Conservation (phyloP, 1,140 invertebrate genomes). For the Piezodorus guildinii region DNA sequence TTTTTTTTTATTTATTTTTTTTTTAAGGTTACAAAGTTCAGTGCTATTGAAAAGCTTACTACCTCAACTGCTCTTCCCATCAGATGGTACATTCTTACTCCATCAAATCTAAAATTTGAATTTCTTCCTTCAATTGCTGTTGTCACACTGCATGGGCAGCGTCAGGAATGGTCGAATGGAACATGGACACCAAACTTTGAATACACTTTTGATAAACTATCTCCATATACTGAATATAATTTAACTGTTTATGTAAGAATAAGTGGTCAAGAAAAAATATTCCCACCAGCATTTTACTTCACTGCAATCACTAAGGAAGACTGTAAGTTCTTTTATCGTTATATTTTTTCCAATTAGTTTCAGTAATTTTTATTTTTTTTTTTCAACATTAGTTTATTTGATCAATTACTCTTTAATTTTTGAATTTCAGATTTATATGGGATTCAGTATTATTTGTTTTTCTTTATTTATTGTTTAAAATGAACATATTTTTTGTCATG, state of each 20-base stretch:
- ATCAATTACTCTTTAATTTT: too few species aligned
- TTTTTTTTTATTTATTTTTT: too few species aligned
- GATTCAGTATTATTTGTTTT: too few species aligned
- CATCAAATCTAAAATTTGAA: slow-evolving; percentile 36
- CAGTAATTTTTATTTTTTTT: background rate
- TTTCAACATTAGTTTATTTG: too few species aligned
- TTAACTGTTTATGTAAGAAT: slow-evolving; percentile 59
- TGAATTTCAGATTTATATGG: too few species aligned
- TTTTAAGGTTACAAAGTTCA: slow-evolving; percentile 19
- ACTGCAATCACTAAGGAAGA: slow-evolving; percentile 49
- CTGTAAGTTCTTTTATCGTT: slow-evolving; percentile 33
- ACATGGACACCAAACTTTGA: slow-evolving; percentile 42
- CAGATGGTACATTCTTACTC: background rate
- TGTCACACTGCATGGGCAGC: slow-evolving; percentile 28
- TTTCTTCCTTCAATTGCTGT: slow-evolving; percentile 46
- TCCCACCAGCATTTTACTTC: slow-evolving; percentile 47
- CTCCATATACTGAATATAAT: slow-evolving; percentile 61
- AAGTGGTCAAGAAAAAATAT: slow-evolving; percentile 35
- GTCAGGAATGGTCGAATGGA: slow-evolving; percentile 42
- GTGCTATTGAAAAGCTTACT: background rate
- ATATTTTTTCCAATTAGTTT: background rate
- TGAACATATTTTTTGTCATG: too few species aligned
- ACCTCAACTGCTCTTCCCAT: background rate
- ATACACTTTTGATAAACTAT: slow-evolving; percentile 48
- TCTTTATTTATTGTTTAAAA: too few species aligned